Evolutionary conservation across 2,888 invertebrate genomes (phyloP), one percentile per base, ranked within the genome.

Genomic region (Drosophila gaucha): DNA sequence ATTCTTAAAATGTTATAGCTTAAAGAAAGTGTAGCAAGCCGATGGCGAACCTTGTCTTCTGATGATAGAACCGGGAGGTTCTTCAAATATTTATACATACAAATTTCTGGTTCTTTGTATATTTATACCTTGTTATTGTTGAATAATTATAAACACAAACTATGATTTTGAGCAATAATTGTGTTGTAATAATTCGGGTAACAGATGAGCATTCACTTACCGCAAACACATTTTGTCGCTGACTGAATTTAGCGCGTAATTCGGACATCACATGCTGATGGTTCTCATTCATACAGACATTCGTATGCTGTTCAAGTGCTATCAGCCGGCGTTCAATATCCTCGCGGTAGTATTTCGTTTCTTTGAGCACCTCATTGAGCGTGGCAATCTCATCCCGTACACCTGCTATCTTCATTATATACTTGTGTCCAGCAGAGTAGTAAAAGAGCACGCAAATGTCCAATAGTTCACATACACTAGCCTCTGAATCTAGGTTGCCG

Each of bases 371-470:
- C 46, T 91, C 90, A 55, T 91, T 92, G 30, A 92, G 80, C 24
- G 86, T 87, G 5, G 90, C 90, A 24, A 92, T 91, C 78, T 92
- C 92, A 76, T 92, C 92, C 3, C 92, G 89, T 0, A 91, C 90
- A 2, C 90, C 74, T 20, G 91, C 88, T 41, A 92, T 89, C 85
- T 91, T 92, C 2, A 92, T 88, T 41, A 92, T 89, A 71, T 92
- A 91, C 69, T 92, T 92, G 56, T 92, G 91, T 0, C 92, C 92
- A 10, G 91, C 90, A 6, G 90, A 90, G 50, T 91, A 91, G 60
- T 91, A 92, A 52, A 91, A 91, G 5, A 92, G 78, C 8, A 91
- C 70, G 36, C 89, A 86, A 46, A 91, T 80, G 58, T 92, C 92
- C 46, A 92, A 64, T 24, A 92, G 60, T 38, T 92, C 92, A 33